phyloP scores from a whole-genome alignment of 2,888 invertebrate species.

The Pandemis corylana region DNA sequence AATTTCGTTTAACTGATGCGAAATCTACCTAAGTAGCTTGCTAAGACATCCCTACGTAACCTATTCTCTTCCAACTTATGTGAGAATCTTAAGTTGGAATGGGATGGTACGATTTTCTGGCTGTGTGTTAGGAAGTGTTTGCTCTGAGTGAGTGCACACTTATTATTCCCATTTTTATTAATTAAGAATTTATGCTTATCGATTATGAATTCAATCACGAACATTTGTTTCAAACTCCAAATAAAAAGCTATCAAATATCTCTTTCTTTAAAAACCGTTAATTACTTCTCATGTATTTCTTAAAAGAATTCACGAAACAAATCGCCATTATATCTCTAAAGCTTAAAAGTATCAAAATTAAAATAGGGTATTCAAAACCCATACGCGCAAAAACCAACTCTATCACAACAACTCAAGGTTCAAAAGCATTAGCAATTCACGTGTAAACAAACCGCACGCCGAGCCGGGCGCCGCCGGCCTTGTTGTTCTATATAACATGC shows the following conservation, averaged over 20 bases:
- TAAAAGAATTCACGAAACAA: slow-evolving; percentile 18
- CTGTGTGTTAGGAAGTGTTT: too few relatives aligned
- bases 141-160: too few relatives aligned
- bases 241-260: too few relatives aligned
- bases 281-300: neutral
- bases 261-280: neutral
- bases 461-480: neutral
- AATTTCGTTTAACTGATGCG: neutral
- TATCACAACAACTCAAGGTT: neutral
- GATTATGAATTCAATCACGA: too few relatives aligned
- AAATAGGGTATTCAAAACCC: slow-evolving; percentile 26
- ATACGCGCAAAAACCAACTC: neutral
- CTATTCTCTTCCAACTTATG: too few relatives aligned
- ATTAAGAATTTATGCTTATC: too few relatives aligned
- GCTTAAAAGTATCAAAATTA: slow-evolving; percentile 24
- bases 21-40: neutral
- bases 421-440: neutral
- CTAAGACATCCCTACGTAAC: too few relatives aligned
- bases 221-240: too few relatives aligned
- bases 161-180: too few relatives aligned
- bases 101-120: too few relatives aligned
- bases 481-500: neutral
- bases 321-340: slow-evolving; percentile 24
- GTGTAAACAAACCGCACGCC: slow-evolving; percentile 25
- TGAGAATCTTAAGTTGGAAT: too few relatives aligned